Percentiles rank a stretch among this genome's conserved stretches.
Evolutionary conservation across 1,140 invertebrate species (phyloP).

Genomic region (Portunus trituberculatus): DNA sequence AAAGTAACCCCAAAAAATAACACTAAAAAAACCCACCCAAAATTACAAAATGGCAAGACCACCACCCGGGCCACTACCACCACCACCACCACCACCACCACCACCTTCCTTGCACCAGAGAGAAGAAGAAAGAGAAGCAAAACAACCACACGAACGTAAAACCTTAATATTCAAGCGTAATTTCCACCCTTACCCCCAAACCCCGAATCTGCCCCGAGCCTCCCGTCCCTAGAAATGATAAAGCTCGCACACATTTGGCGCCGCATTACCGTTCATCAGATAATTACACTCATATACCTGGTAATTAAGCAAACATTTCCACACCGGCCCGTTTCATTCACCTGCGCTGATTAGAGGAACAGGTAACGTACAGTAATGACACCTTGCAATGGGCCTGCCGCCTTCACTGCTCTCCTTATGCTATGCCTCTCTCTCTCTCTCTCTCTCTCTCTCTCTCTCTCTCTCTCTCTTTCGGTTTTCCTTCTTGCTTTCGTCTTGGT

Average conservation of each 20-base stretch:
- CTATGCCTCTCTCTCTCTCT: background rate
- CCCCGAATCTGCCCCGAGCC: too few species aligned
- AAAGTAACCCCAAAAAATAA: too few species aligned
- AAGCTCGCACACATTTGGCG: background rate
- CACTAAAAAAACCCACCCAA: background rate
- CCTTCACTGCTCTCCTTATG: background rate
- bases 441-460: slow-evolving; percentile 20
- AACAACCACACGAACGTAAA: background rate
- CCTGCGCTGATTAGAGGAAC: background rate
- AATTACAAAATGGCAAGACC: background rate
- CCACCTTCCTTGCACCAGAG: background rate
- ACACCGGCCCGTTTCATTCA: slow-evolving; percentile 1
- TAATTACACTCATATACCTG: slow-evolving; percentile 23
- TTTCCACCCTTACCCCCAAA: background rate
- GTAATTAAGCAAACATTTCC: slow-evolving; percentile 23
- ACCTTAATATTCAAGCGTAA: background rate
- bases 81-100: background rate
- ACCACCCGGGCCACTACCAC: background rate
- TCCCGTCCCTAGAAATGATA: background rate
- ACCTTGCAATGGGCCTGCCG: background rate
- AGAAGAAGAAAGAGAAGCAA: background rate
- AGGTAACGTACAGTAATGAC: slow-evolving; percentile 20
- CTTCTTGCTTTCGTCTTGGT: background rate
- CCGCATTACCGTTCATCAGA: slow-evolving; percentile 10
- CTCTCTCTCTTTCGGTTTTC: background rate